Evolutionary conservation across 1,140 invertebrate species (phyloP).

Genomic region (Dendrolimus punctatus): DNA sequence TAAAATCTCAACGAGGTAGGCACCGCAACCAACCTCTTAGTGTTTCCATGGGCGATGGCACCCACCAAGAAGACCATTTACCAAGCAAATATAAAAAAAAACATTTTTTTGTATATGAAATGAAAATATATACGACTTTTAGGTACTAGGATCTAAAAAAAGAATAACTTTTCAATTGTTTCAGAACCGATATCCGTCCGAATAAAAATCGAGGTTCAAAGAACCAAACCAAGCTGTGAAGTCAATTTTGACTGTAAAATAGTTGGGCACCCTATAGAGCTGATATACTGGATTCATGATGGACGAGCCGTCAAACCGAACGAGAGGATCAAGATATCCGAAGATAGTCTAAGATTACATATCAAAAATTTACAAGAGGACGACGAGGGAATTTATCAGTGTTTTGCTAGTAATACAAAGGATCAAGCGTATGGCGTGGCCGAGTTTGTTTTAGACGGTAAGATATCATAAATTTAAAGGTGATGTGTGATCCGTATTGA

Average conservation of each 20-base stretch:
- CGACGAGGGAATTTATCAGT: slow-evolving; percentile 92
- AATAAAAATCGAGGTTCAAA: slow-evolving; percentile 80
- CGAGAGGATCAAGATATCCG: slow-evolving; percentile 72
- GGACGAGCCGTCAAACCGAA: slow-evolving; percentile 77
- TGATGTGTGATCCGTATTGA: too few species aligned
- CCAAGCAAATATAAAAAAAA: too few species aligned
- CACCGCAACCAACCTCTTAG: too few species aligned
- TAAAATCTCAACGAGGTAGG: too few species aligned
- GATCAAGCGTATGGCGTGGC: slow-evolving; percentile 89
- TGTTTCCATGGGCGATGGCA: too few species aligned
- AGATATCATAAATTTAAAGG: slow-evolving; percentile 45
- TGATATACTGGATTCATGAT: slow-evolving; percentile 89
- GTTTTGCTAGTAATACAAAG: slow-evolving; percentile 88
- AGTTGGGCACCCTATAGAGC: slow-evolving; percentile 86
- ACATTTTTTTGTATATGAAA: too few species aligned
- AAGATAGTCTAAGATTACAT: slow-evolving; percentile 72
- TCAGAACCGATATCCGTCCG: slow-evolving; percentile 81
- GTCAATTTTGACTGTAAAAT: slow-evolving; percentile 89
- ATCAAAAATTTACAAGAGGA: slow-evolving; percentile 82
- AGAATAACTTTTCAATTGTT: slow-evolving; percentile 17
- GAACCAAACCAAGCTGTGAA: slow-evolving; percentile 87
- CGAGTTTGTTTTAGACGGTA: slow-evolving; percentile 88
- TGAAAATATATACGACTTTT: neutral
- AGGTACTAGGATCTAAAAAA: neutral
- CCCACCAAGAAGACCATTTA: too few species aligned